Percentiles rank a stretch among this genome's conserved stretches.
Evolutionary conservation across 2,888 invertebrate species (phyloP).

Genomic region (Oasisia sp.): DNA sequence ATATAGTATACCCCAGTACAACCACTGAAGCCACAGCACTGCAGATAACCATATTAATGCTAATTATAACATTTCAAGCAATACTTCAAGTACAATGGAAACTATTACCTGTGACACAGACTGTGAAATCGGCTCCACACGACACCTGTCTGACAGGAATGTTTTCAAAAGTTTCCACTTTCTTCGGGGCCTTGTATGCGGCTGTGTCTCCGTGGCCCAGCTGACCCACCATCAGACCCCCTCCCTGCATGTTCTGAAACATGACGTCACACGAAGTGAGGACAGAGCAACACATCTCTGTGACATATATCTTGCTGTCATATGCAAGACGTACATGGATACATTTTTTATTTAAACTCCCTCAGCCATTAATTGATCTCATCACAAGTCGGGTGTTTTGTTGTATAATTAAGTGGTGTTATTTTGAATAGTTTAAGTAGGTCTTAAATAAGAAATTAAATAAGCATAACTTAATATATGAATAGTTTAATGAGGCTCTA

Average conservation of each 20-base stretch:
- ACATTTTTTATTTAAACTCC: no score
- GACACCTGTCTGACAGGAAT: slow-evolving; percentile 58
- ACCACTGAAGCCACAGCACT: no score
- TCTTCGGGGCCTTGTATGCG: slow-evolving; percentile 62
- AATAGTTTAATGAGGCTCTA: no score
- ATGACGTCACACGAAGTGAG: not conserved
- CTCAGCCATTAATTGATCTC: no score
- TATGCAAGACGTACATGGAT: not conserved
- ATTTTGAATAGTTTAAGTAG: no score
- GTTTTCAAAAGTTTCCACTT: slow-evolving; percentile 58
- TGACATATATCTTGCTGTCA: not conserved
- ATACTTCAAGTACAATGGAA: not conserved
- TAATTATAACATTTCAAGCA: not conserved
- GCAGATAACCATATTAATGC: no score
- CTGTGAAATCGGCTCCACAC: slow-evolving; percentile 64
- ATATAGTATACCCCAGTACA: no score
- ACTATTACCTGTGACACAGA: slow-evolving; percentile 58
- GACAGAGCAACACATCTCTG: not conserved
- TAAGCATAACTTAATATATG: no score
- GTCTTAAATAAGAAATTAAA: no score
- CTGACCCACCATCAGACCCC: slow-evolving; percentile 55
- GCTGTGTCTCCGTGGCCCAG: slow-evolving; percentile 64
- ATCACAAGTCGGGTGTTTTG: no score
- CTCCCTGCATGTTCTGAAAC: slow-evolving; percentile 50
- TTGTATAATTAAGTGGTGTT: no score